Percentiles rank a stretch among this genome's conserved stretches.
Conservation (phyloP, 1,140 invertebrate genomes). For the Penaeus chinensis region DNA sequence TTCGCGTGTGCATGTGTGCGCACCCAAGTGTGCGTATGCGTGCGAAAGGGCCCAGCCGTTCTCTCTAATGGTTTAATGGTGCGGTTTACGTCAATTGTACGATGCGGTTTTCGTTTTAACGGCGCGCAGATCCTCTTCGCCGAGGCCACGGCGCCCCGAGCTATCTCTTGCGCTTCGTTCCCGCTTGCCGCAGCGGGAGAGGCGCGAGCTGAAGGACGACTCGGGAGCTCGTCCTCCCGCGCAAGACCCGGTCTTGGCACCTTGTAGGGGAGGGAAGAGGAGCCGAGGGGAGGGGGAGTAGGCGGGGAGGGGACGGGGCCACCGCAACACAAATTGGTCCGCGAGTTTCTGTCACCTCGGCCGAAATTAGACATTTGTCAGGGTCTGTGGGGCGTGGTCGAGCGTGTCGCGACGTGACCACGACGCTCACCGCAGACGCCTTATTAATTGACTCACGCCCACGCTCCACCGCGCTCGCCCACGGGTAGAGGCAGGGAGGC, state of each 20-base stretch:
- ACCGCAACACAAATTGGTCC: slow-evolving; percentile 53
- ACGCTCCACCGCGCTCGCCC: slow-evolving; percentile 27
- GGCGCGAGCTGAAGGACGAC: too few species aligned
- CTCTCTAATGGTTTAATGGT: too few species aligned
- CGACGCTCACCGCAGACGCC: slow-evolving; percentile 38
- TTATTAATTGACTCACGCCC: slow-evolving; percentile 52
- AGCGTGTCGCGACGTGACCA: slow-evolving; percentile 42
- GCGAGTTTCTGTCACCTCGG: slow-evolving; percentile 45
- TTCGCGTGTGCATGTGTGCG: too few species aligned
- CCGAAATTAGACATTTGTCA: slow-evolving; percentile 54
- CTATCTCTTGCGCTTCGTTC: too few species aligned
- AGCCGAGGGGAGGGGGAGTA: background rate
- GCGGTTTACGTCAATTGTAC: too few species aligned
- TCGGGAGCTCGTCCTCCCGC: too few species aligned
- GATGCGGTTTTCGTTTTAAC: too few species aligned
- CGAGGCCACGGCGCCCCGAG: too few species aligned
- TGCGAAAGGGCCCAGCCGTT: too few species aligned
- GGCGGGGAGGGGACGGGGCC: background rate
- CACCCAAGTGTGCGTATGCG: too few species aligned
- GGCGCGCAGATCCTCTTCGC: too few species aligned
- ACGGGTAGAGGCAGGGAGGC: background rate
- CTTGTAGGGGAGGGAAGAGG: background rate
- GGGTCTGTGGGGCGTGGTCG: slow-evolving; percentile 31
- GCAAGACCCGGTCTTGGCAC: background rate
- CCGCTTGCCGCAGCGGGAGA: too few species aligned